phyloP scores from a whole-genome alignment of 2,888 invertebrate species.

The Tanytarsus gracilentus region DNA sequence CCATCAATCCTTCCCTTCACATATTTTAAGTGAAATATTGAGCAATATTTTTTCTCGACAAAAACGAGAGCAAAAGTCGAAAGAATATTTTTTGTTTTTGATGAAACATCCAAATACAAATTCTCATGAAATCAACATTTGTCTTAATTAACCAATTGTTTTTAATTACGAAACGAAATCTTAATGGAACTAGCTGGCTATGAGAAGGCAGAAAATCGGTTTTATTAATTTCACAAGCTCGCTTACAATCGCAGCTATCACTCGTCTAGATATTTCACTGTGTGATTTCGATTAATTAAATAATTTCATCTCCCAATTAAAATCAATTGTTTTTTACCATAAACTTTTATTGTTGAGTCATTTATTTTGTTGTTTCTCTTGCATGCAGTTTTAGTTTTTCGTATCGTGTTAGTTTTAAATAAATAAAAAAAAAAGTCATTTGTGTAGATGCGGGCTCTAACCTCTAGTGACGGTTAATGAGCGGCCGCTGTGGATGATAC shows the following conservation, averaged over 20 bases:
- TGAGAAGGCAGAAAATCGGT: conserved; percentile 18
- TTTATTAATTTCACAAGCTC: conserved; percentile 7
- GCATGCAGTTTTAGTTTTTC: background rate
- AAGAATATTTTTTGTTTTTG: too few relatives aligned
- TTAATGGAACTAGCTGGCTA: conserved; percentile 8
- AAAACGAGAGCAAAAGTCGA: too few relatives aligned
- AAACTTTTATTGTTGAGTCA: background rate
- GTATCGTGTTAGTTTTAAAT: background rate
- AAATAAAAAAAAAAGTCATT: background rate
- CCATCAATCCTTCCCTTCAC: too few relatives aligned
- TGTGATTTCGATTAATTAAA: conserved; percentile 29
- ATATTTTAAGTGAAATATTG: too few relatives aligned
- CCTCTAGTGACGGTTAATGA: too few relatives aligned
- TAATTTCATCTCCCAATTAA: conserved; percentile 22
- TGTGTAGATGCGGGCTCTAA: conserved; percentile 1
- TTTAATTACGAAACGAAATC: conserved; percentile 25
- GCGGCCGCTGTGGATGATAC: too few relatives aligned
- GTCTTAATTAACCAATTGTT: conserved; percentile 27
- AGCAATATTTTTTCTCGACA: too few relatives aligned
- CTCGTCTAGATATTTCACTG: conserved; percentile 18
- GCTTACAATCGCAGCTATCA: conserved; percentile 25
- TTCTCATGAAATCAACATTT: too few relatives aligned
- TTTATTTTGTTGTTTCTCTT: background rate
- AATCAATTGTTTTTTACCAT: background rate
- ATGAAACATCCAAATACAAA: too few relatives aligned